Percentiles rank a stretch among this genome's conserved stretches.
Conservation (phyloP, 1,140 invertebrate genomes). For the Homalodisca vitripennis region DNA sequence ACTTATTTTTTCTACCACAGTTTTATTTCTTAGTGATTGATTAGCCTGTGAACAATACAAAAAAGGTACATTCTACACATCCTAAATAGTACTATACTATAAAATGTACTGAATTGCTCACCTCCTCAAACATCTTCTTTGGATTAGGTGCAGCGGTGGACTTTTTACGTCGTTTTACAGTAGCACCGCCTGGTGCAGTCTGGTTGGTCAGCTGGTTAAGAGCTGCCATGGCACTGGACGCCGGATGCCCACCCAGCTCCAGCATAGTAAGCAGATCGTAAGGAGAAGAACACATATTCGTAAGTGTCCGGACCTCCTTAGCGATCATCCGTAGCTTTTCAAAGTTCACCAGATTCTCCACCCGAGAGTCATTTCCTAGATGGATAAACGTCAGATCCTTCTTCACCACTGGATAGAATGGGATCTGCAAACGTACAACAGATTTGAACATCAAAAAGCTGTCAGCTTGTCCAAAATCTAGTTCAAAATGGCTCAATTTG, state of each 20-base stretch:
- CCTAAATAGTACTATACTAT: too few relatives aligned
- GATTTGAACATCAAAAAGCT: too few relatives aligned
- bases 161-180: conserved; percentile 89
- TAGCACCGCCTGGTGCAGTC: conserved; percentile 58
- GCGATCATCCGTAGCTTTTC: conserved; percentile 99
- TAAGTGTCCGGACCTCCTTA: conserved; percentile 91
- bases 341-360: conserved; percentile 95
- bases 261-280: conserved; percentile 83
- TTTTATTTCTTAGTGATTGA: too few relatives aligned
- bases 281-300: conserved; percentile 95
- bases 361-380: conserved; percentile 92
- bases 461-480: too few relatives aligned
- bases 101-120: conserved; percentile 45
- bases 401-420: conserved; percentile 93
- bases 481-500: too few relatives aligned
- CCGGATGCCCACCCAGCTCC: conserved; percentile 78
- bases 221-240: conserved; percentile 84
- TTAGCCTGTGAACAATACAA: too few relatives aligned
- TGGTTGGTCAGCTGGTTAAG: conserved; percentile 76
- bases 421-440: too few relatives aligned
- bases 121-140: conserved; percentile 98
- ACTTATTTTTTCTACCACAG: too few relatives aligned
- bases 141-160: conserved; percentile 89
- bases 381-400: conserved; percentile 99
- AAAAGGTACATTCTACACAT: too few relatives aligned